Percentiles rank a stretch among this genome's conserved stretches.
These are phyloP conservation scores for Heteropelma amictum DNA, from an alignment of 2,888 invertebrate genomes.

Conservation along the genomic window DNA sequence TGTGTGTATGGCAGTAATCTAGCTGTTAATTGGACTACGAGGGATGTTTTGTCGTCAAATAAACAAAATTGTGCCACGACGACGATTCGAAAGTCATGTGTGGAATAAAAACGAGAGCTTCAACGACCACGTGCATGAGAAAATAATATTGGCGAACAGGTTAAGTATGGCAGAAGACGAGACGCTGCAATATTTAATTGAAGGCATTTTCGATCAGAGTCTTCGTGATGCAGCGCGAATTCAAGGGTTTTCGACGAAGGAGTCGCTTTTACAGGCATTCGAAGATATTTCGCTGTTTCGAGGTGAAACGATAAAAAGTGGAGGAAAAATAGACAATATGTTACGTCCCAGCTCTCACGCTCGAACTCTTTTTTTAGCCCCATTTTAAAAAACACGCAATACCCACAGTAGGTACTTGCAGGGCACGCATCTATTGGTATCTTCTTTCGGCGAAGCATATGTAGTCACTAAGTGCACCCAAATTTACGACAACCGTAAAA, in stretches of 20 bases:
- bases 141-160: background rate
- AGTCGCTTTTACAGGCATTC: background rate
- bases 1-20: background rate
- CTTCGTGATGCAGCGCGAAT: background rate
- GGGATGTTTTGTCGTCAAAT: background rate
- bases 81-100: background rate
- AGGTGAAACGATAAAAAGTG: too few relatives aligned
- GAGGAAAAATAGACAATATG: too few relatives aligned
- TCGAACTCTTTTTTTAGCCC: too few relatives aligned
- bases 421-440: too few relatives aligned
- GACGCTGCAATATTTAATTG: background rate
- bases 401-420: too few relatives aligned
- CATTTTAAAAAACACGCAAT: too few relatives aligned
- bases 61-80: background rate
- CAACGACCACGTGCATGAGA: too few relatives aligned
- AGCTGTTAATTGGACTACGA: too few relatives aligned
- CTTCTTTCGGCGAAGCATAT: too few relatives aligned
- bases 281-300: background rate
- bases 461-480: too few relatives aligned
- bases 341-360: too few relatives aligned
- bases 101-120: background rate
- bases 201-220: background rate
- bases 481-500: too few relatives aligned
- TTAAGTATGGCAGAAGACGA: background rate
- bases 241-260: background rate